These are phyloP conservation scores for Hyppa rectilinea DNA, from an alignment of 2,888 invertebrate species.

Conservation along the genomic window DNA sequence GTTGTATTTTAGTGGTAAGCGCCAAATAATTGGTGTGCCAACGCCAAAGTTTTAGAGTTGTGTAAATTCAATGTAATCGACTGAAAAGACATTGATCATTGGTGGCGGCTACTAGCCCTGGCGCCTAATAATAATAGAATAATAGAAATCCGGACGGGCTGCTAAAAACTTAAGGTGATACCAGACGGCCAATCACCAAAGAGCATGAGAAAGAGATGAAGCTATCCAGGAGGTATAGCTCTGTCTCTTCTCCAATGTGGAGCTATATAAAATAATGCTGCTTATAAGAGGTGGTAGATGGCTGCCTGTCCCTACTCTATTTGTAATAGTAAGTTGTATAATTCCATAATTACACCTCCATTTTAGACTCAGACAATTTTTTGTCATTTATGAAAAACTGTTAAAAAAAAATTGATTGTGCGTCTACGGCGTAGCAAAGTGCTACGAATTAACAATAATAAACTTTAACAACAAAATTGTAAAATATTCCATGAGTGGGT, in stretches of 20 bases:
- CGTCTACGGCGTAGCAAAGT: constrained; percentile 27
- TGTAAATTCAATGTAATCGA: constrained; percentile 43
- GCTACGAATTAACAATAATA: constrained; percentile 18
- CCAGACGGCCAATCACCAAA: no score
- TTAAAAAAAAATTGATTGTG: background rate
- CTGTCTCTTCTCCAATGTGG: no score
- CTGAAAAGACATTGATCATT: constrained; percentile 49
- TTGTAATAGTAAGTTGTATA: no score
- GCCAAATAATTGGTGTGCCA: constrained; percentile 26
- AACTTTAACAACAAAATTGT: background rate
- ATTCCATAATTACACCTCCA: no score
- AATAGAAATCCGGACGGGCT: background rate
- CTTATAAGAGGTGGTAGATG: no score
- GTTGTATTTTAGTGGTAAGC: constrained; percentile 7
- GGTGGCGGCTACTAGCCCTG: constrained; percentile 2
- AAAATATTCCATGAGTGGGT: background rate
- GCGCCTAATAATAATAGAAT: no score
- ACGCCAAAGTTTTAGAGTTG: constrained; percentile 28
- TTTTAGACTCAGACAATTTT: background rate
- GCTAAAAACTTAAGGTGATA: background rate
- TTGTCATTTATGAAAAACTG: background rate
- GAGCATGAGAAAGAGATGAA: no score
- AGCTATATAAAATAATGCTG: no score
- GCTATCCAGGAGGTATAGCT: no score
- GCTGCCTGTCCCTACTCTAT: no score